A percentile compares a stretch with the other conserved stretches of the same genome.
Evolutionary conservation across 1,140 invertebrate species (phyloP).

Genomic region (Hormaphis cornu): DNA sequence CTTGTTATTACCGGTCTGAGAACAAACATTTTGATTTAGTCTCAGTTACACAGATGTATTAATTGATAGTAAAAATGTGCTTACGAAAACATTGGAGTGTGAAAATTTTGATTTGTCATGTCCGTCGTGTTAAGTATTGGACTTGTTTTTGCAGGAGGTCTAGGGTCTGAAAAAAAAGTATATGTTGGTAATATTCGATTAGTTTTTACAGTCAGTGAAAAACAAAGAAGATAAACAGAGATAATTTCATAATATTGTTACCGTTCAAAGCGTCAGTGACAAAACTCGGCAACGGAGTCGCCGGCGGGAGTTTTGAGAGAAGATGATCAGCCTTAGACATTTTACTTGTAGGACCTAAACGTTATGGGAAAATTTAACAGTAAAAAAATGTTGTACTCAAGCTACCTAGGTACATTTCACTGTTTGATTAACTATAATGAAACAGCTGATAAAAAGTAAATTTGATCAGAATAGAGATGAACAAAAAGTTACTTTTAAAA

Average conservation of each 20-base stretch:
- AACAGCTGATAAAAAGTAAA: too few species aligned
- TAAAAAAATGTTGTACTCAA: too few species aligned
- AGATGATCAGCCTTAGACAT: constrained; percentile 36
- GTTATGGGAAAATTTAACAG: too few species aligned
- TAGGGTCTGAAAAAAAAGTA: neutral
- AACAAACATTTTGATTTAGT: neutral
- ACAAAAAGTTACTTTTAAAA: too few species aligned
- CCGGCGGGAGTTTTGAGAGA: constrained; percentile 45
- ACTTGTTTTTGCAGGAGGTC: neutral
- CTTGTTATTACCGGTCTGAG: constrained; percentile 35
- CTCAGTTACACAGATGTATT: neutral
- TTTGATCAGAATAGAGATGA: too few species aligned
- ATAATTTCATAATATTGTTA: neutral
- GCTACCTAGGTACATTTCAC: too few species aligned
- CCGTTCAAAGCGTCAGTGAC: constrained; percentile 38
- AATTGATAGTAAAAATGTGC: neutral
- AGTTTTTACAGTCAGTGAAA: too few species aligned
- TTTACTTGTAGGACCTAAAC: constrained; percentile 35
- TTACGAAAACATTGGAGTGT: constrained; percentile 14
- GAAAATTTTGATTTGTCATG: constrained; percentile 14
- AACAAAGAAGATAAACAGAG: constrained; percentile 18
- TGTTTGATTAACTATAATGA: too few species aligned
- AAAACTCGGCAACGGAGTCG: constrained; percentile 45
- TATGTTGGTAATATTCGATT: too few species aligned
- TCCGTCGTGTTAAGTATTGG: neutral